Conservation (phyloP, 2,888 invertebrate species). For the Drosophila prolongata region DNA sequence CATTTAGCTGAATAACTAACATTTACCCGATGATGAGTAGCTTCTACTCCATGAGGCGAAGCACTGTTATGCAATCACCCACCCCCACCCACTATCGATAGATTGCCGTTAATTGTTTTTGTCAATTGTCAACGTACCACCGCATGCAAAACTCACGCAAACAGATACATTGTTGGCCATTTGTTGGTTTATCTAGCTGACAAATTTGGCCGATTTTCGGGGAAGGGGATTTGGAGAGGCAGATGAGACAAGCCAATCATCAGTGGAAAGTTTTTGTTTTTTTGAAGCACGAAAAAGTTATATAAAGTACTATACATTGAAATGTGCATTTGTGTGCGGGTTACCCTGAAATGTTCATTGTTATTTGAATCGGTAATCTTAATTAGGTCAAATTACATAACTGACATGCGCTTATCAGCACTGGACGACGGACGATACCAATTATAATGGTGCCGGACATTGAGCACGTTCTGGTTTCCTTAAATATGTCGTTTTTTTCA, state of each 20-base stretch:
- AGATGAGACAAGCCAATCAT: slow-evolving; percentile 30
- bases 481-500: not conserved
- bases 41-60: slow-evolving; percentile 5
- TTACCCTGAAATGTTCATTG: slow-evolving; percentile 12
- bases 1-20: not conserved
- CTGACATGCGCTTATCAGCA: slow-evolving; percentile 24
- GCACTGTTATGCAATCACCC: slow-evolving; percentile 18
- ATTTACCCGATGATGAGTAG: slow-evolving; percentile 2
- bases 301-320: not conserved
- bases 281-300: slow-evolving; percentile 2
- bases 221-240: not conserved
- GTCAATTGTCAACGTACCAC: slow-evolving; percentile 56
- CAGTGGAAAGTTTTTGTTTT: slow-evolving; percentile 27
- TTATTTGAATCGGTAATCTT: slow-evolving; percentile 41
- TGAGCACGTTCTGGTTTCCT: slow-evolving; percentile 7
- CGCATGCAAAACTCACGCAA: slow-evolving; percentile 52
- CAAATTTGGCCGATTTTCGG: slow-evolving; percentile 20
- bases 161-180: slow-evolving; percentile 23
- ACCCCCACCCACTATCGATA: slow-evolving; percentile 3
- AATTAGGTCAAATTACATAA: slow-evolving; percentile 65
- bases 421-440: slow-evolving; percentile 9
- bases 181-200: slow-evolving; percentile 33
- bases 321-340: not conserved
- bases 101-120: slow-evolving; percentile 62
- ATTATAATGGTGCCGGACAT: slow-evolving; percentile 14